Evolutionary conservation across 2,888 invertebrate species (phyloP).

Genomic region (Lasioglossum zephyrum): DNA sequence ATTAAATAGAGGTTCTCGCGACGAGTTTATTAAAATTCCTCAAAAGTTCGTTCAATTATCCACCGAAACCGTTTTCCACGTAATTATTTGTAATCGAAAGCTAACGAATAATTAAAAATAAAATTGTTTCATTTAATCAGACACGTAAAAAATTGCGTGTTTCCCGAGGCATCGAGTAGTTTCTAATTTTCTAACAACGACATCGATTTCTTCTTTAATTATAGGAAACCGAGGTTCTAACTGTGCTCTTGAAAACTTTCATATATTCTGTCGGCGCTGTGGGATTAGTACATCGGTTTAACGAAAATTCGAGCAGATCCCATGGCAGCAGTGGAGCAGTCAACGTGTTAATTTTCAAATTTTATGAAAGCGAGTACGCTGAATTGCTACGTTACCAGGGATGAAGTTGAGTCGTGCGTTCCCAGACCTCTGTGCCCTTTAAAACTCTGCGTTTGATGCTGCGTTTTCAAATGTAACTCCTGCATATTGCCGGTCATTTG

Average conservation of each 20-base stretch:
- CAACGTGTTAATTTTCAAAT: constrained; percentile 57
- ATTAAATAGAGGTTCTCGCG: not conserved
- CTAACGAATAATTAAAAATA: not conserved
- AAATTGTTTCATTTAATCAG: not conserved
- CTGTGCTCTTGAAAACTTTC: constrained; percentile 36
- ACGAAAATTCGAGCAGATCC: constrained; percentile 53
- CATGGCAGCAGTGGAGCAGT: constrained; percentile 41
- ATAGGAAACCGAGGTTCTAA: constrained; percentile 1
- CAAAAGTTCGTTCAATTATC: not conserved
- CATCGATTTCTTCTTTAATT: constrained; percentile 43
- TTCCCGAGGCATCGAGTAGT: not conserved
- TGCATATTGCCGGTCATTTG: constrained; percentile 2
- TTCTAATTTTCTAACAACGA: constrained; percentile 16
- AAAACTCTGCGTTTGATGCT: constrained; percentile 27
- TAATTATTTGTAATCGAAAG: not conserved
- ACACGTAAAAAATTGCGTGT: no score
- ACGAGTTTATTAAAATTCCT: not conserved
- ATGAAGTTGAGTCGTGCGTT: constrained; percentile 6
- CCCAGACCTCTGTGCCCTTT: constrained; percentile 30
- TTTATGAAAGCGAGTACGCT: constrained; percentile 43
- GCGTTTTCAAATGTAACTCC: constrained; percentile 37
- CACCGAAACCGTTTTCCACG: not conserved
- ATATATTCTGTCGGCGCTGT: constrained; percentile 38
- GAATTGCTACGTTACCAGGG: constrained; percentile 34
- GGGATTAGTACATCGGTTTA: constrained; percentile 51